Base-by-base conservation (phyloP, 2,888 invertebrate genomes). In the Catocala nupta region DNA sequence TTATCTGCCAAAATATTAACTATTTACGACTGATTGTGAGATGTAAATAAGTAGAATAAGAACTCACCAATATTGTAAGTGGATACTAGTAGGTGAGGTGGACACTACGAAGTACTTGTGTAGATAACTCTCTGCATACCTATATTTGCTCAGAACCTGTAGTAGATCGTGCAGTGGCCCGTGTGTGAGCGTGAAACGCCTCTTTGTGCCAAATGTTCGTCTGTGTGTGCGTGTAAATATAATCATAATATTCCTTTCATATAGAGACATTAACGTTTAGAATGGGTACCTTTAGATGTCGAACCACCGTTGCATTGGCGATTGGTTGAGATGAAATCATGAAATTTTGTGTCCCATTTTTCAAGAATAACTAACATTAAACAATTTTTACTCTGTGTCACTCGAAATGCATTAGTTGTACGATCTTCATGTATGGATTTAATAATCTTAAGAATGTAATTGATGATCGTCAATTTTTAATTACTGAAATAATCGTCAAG, bases 81-180 rank as follows among this genome's bases (percentile, higher is more conserved):
- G 81, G 84, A 81, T 81, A 86, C 81, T 84, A 83, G 85, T 84
- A 83, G 86, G 82, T 81, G 87, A 87, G 79, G 84, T 25, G 25
- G 25, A 25, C 25, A 25, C 81, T 85, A 86, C 84, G 81, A 85
- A 84, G 73, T 82, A 86, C 87, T 88, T 89, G 85, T 92, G 90
- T 93, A 93, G 93, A 92, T 92, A 83, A 79, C 72, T 81, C 82
- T 88, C 84, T 87, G 92, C 92, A 93, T 94, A 91, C 92, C 94
- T 93, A 93, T 90, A 93, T 91, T 94, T 94, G 93, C 94, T 94
- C 94, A 93, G 92, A 89, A 86, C 82, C 84, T 82, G 87, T 91
- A 90, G 92, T 87, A 75, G 81, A 84, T 77, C 76, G 83, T 81
- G 68, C 82, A 77, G 82, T 82, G 84, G 89, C 84, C 86, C 83